Conservation (phyloP, 1,140 invertebrate genomes). For the Apis cerana region DNA sequence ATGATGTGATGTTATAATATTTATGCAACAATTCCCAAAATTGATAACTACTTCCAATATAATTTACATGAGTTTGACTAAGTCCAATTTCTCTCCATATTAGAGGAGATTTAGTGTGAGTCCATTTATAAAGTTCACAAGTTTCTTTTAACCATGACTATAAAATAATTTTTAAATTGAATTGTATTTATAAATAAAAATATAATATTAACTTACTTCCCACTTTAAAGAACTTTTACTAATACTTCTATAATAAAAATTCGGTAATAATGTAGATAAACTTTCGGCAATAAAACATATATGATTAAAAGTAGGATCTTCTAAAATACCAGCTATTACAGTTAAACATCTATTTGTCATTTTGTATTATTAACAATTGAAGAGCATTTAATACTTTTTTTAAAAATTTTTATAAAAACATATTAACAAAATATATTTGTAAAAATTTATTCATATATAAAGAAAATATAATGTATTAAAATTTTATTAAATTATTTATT, state of each 20-base stretch:
- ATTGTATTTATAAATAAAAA: background rate
- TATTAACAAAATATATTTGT: background rate
- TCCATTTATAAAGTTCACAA: constrained; percentile 50
- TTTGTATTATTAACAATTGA: constrained; percentile 35
- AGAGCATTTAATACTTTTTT: background rate
- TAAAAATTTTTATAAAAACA: background rate
- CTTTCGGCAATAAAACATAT: constrained; percentile 53
- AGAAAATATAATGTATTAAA: background rate
- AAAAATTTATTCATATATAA: constrained; percentile 28
- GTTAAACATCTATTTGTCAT: constrained; percentile 38
- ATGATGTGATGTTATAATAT: constrained; percentile 53
- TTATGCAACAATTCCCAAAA: constrained; percentile 56
- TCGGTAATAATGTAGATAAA: constrained; percentile 47
- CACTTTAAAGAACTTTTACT: constrained; percentile 44
- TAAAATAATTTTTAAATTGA: background rate
- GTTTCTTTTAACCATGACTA: constrained; percentile 57
- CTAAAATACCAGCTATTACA: constrained; percentile 51
- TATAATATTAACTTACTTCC: constrained; percentile 48
- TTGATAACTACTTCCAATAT: constrained; percentile 50
- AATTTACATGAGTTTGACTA: constrained; percentile 17
- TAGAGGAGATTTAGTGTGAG: constrained; percentile 54
- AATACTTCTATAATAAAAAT: constrained; percentile 53
- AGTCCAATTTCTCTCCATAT: constrained; percentile 61
- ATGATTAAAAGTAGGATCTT: constrained; percentile 50
- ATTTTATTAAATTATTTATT: constrained; percentile 5